Percentiles rank a stretch among this genome's conserved stretches.
These are phyloP conservation scores for Eumerus sabulonum DNA, from an alignment of 2,888 invertebrate genomes.

Conservation along the genomic window DNA sequence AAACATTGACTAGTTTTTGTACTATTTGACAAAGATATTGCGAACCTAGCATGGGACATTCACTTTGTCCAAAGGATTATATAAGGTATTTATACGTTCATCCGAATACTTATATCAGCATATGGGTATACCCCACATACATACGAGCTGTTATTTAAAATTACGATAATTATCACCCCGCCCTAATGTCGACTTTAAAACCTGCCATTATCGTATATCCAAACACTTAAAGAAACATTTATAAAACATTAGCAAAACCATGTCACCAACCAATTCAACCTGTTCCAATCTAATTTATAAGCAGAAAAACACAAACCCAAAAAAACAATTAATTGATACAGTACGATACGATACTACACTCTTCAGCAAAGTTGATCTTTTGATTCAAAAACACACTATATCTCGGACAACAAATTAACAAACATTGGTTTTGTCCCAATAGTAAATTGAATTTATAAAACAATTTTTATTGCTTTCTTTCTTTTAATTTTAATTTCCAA, in stretches of 20 bases:
- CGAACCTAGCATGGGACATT: no score
- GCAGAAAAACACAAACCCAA: not conserved
- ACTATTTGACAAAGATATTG: no score
- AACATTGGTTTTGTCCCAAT: constrained; percentile 25
- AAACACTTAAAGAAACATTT: constrained; percentile 47
- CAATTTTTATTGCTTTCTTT: no score
- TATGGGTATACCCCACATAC: no score
- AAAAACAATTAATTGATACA: constrained; percentile 33
- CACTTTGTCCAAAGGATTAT: no score
- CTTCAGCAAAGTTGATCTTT: constrained; percentile 14
- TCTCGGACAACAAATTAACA: constrained; percentile 13
- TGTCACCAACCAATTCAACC: constrained; percentile 33
- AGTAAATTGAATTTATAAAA: constrained; percentile 39
- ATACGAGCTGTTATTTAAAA: no score
- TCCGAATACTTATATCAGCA: no score
- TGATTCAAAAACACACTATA: not conserved
- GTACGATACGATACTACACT: constrained; percentile 7
- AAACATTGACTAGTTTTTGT: no score
- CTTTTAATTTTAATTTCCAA: constrained; percentile 35
- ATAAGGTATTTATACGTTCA: no score
- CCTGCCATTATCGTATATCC: constrained; percentile 13
- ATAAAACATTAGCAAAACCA: constrained; percentile 35
- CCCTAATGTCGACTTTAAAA: no score
- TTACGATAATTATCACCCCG: no score
- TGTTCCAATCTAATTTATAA: not conserved